Conservation (phyloP, 2,113 vertebrate species). For the Triplophysa siluroides region DNA sequence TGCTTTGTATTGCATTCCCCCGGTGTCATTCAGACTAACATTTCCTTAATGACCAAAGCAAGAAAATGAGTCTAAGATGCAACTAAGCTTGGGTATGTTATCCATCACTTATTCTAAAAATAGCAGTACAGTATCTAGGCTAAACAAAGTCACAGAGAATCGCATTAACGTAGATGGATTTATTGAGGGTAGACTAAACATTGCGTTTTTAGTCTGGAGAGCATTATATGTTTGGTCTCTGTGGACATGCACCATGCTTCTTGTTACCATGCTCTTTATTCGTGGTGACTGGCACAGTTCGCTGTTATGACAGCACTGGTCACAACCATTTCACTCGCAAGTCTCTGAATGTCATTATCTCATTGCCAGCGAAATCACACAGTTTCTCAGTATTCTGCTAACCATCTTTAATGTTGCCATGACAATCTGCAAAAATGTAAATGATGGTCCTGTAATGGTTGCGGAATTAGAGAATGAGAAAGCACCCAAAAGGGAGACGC, state of each 20-base stretch:
- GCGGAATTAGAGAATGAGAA: background rate
- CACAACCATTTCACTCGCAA: conserved; percentile 1
- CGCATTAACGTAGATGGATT: background rate
- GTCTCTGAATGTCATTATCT: conserved; percentile 40
- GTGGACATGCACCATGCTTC: background rate
- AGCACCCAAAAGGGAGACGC: background rate
- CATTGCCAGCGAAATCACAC: conserved; percentile 30
- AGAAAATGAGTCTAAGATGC: conserved; percentile 1
- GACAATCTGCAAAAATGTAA: conserved; percentile 67
- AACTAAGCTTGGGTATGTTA: background rate
- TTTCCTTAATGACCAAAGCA: conserved; percentile 30
- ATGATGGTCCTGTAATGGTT: background rate
- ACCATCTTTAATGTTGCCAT: conserved; percentile 66
- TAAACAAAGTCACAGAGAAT: background rate
- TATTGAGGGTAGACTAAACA: conserved; percentile 1
- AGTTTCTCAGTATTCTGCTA: conserved; percentile 41
- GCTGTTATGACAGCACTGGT: conserved; percentile 24
- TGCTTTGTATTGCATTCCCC: conserved; percentile 29
- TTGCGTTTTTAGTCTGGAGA: background rate
- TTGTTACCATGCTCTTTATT: background rate
- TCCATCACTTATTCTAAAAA: background rate
- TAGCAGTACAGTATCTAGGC: background rate
- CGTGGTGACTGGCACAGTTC: background rate
- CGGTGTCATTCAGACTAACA: background rate
- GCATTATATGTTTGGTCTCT: conserved; percentile 1